Evolutionary conservation across 2,113 vertebrate species (phyloP).

Genomic region (Haplochromis vanheusdeni): DNA sequence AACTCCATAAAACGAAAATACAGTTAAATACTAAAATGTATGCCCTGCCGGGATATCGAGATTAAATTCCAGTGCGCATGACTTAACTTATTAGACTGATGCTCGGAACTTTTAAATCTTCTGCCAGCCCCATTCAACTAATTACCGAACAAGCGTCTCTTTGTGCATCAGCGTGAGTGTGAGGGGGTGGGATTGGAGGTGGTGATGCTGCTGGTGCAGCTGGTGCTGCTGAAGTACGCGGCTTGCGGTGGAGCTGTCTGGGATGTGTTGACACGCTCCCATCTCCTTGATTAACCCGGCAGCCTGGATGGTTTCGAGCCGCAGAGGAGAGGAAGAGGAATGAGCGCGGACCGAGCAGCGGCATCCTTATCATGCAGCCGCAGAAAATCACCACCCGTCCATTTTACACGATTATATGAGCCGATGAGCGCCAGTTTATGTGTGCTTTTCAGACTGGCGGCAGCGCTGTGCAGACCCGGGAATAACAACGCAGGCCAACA

Average conservation of each 20-base stretch:
- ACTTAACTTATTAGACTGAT: background rate
- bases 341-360: conserved; percentile 14
- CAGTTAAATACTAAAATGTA: background rate
- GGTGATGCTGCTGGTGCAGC: background rate
- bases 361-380: conserved; percentile 28
- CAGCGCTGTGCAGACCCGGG: background rate
- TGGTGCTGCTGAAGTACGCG: background rate
- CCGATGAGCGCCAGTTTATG: background rate
- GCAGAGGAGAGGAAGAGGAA: conserved; percentile 9
- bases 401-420: conserved; percentile 7
- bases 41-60: background rate
- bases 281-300: conserved; percentile 37
- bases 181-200: background rate
- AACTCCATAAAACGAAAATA: background rate
- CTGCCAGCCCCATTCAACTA: background rate
- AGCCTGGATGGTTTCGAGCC: background rate
- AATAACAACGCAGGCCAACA: conserved; percentile 27
- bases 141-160: background rate
- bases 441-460: background rate
- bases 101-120: background rate
- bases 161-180: background rate
- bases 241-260: background rate
- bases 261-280: conserved; percentile 25
- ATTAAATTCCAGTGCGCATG: background rate
- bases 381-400: conserved; percentile 3